A percentile compares a stretch with the other conserved stretches of the same genome.
These are phyloP conservation scores for Aulostomus chinensis DNA, from an alignment of 2,797 vertebrate species.

Conservation along the genomic window DNA sequence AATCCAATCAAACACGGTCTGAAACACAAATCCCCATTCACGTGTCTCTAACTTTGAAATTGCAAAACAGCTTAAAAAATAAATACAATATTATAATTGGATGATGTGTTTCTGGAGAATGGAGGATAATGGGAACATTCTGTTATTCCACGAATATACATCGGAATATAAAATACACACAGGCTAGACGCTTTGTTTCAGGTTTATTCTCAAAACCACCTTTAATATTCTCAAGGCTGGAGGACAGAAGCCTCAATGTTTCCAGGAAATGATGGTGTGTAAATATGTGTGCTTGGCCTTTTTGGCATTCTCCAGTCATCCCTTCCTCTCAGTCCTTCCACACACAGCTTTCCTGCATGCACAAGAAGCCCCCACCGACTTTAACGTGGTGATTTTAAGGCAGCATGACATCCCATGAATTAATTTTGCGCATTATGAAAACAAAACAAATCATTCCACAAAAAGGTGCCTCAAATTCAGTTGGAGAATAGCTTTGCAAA, in stretches of 20 bases:
- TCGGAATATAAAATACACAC: too few species aligned
- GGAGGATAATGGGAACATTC: constrained; percentile 1
- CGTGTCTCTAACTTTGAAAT: constrained; percentile 12
- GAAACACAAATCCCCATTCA: constrained; percentile 38
- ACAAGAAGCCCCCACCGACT: constrained; percentile 10
- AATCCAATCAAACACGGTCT: constrained; percentile 37
- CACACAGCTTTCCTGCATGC: constrained; percentile 6
- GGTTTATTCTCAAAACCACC: constrained; percentile 11
- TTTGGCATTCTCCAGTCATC: constrained; percentile 26
- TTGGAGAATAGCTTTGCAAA: too few species aligned
- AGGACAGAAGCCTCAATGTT: constrained; percentile 1
- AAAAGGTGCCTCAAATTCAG: too few species aligned
- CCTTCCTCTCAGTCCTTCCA: not conserved
- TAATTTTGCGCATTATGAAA: not conserved
- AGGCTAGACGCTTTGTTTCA: constrained; percentile 18
- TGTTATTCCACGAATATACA: constrained; percentile 1
- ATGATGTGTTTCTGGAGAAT: constrained; percentile 20
- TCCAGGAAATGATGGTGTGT: constrained; percentile 8
- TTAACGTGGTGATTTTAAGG: constrained; percentile 18
- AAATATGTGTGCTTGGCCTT: constrained; percentile 5
- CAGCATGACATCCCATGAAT: not conserved
- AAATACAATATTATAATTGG: constrained; percentile 18
- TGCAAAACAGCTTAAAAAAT: constrained; percentile 5
- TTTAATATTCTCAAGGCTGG: constrained; percentile 40
- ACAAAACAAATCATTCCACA: too few species aligned